A percentile compares a stretch with the other conserved stretches of the same genome.
Evolutionary conservation across 1,140 invertebrate species (phyloP).

Genomic region (Nixonia krombeini): DNA sequence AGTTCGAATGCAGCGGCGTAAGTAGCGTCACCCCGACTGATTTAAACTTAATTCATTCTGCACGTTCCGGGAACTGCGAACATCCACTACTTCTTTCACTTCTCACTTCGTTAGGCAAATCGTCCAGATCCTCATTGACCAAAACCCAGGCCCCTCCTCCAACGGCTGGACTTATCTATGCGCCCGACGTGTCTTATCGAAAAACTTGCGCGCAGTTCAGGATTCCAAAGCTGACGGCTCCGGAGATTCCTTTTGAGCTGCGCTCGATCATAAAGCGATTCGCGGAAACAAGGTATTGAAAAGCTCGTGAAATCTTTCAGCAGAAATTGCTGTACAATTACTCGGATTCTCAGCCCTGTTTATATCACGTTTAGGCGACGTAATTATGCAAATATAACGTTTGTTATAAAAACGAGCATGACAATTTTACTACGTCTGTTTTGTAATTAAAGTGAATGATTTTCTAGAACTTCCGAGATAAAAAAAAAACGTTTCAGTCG

Average conservation of each 20-base stretch:
- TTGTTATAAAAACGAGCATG: too few species aligned
- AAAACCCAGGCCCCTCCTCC: slow-evolving; percentile 32
- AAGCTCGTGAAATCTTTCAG: too few species aligned
- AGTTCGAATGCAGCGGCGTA: slow-evolving; percentile 28
- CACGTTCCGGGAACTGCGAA: slow-evolving; percentile 21
- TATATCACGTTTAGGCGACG: too few species aligned
- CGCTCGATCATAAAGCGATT: too few species aligned
- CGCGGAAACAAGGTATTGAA: too few species aligned
- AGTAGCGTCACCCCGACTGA: slow-evolving; percentile 44
- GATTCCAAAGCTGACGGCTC: slow-evolving; percentile 14
- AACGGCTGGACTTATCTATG: slow-evolving; percentile 21
- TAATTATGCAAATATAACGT: too few species aligned
- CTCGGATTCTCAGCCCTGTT: too few species aligned
- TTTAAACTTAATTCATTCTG: slow-evolving; percentile 40
- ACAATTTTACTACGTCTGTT: too few species aligned
- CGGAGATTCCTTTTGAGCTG: slow-evolving; percentile 17
- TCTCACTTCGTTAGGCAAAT: slow-evolving; percentile 51
- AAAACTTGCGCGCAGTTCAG: slow-evolving; percentile 29
- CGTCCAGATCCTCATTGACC: slow-evolving; percentile 45
- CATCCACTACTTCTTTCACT: slow-evolving; percentile 43
- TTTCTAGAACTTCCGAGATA: slow-evolving; percentile 11
- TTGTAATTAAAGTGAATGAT: slow-evolving; percentile 45
- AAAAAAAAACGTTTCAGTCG: slow-evolving; percentile 7
- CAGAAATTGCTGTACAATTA: too few species aligned
- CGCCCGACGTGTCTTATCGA: slow-evolving; percentile 33